Evolutionary conservation across 2,113 vertebrate genomes (phyloP), one percentile per base, ranked within the genome.

Genomic region (Lepidothrix coronata): DNA sequence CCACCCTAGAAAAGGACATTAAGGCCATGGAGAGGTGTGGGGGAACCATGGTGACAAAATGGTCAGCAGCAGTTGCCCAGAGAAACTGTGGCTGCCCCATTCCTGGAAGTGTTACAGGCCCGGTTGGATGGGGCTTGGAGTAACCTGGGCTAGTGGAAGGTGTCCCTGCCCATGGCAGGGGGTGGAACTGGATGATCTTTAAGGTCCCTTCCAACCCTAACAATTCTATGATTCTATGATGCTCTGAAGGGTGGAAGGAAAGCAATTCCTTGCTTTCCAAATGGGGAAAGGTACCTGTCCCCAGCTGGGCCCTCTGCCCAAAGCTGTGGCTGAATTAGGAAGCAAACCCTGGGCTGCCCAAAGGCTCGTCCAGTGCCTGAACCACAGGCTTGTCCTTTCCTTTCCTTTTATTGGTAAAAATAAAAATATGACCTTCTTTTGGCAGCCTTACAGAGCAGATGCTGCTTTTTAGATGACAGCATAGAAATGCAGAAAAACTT

Each of bases 391-490:
- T 3, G 17, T 95, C 95, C 95, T 94, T 96, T 87, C 95, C 95
- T 94, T 96, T 87, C 62, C 92, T 95, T 97, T 97, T 85, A 97
- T 93, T 97, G 96, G 97, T 97, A 97, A 97, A 97, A 98, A 97
- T 97, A 97, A 98, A 98, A 98, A 97, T 96, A 97, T 96, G 97
- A 98, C 96, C 92, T 95, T 77, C 92, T 94, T 96, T 94, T 97
- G 97, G 97, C 95, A 97, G 96, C 87, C 97, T 96, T 85, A 96
- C 92, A 94, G 91, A 95, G 97, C 97, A 97, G 98, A 97, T 98
- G 97, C 97, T 97, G 94, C 96, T 94, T 97, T 98, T 97, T 95
- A 96, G 96, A 97, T 95, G 97, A 96, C 97, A 98, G 86, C 93
- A 96, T 91, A 94, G 96, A 97, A 96, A 97, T 93, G 79, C 93